Conservation (phyloP, 2,888 invertebrate species). For the Lagria hirta region DNA sequence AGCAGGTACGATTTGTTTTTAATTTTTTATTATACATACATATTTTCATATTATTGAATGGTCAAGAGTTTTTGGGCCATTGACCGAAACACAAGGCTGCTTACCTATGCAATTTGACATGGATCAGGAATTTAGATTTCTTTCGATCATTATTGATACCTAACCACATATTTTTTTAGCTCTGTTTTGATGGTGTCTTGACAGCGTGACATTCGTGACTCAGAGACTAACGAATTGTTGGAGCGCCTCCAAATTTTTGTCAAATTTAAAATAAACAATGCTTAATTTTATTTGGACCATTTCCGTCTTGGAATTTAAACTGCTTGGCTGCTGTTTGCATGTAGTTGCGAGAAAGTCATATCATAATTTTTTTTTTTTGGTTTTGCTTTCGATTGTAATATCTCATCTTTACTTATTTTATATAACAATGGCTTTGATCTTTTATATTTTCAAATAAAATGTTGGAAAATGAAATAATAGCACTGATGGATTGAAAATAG, state of each 20-base stretch:
- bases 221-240: slow-evolving; percentile 26
- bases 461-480: too few relatives aligned
- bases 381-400: slow-evolving; percentile 4
- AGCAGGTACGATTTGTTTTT: too few relatives aligned
- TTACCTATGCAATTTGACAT: slow-evolving; percentile 36
- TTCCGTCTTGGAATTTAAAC: slow-evolving; percentile 20
- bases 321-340: slow-evolving; percentile 4
- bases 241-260: slow-evolving; percentile 26
- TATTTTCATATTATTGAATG: slow-evolving; percentile 8
- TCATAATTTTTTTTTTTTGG: slow-evolving; percentile 3
- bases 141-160: slow-evolving; percentile 11
- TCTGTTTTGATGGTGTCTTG: too few relatives aligned
- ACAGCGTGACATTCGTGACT: slow-evolving; percentile 19
- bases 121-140: slow-evolving; percentile 26
- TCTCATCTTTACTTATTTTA: slow-evolving; percentile 1
- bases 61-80: slow-evolving; percentile 30
- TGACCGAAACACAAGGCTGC: slow-evolving; percentile 38
- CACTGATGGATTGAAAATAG: too few relatives aligned
- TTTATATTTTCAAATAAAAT: too few relatives aligned
- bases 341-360: too few relatives aligned
- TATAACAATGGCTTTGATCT: too few relatives aligned
- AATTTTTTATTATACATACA: too few relatives aligned
- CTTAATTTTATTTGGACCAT: slow-evolving; percentile 26
- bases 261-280: slow-evolving; percentile 34
- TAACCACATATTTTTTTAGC: slow-evolving; percentile 9